Conservation (phyloP, 2,797 vertebrate genomes). For the Helostoma temminkii region DNA sequence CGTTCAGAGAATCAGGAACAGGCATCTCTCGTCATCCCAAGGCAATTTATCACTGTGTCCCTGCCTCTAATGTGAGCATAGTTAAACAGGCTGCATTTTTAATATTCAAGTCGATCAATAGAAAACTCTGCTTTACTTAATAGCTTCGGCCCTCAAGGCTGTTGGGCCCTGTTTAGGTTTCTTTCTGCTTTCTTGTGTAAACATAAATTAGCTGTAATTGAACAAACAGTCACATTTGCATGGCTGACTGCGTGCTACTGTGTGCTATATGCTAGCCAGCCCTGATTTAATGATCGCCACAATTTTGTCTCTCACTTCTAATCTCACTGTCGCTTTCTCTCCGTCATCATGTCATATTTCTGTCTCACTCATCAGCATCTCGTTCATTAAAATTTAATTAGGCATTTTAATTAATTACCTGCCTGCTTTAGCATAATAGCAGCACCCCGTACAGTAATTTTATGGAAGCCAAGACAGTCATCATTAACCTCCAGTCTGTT, state of each 20-base stretch:
- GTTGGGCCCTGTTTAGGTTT: constrained; percentile 67
- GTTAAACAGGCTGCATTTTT: constrained; percentile 75
- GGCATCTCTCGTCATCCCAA: constrained; percentile 58
- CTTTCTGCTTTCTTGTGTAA: constrained; percentile 71
- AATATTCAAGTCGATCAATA: constrained; percentile 77
- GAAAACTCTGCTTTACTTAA: constrained; percentile 71
- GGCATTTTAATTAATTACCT: constrained; percentile 67
- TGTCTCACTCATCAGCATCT: constrained; percentile 48
- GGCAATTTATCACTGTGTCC: constrained; percentile 69
- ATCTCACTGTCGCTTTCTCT: constrained; percentile 43
- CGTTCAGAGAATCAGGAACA: constrained; percentile 42
- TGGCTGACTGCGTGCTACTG: constrained; percentile 42
- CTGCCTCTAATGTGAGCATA: constrained; percentile 63
- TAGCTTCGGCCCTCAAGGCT: constrained; percentile 71
- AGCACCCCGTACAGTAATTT: constrained; percentile 39
- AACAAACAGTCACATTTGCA: constrained; percentile 71
- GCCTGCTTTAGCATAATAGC: constrained; percentile 63
- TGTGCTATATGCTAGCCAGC: constrained; percentile 35
- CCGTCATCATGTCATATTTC: constrained; percentile 51
- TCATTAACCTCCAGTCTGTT: constrained; percentile 54
- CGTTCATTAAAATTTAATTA: constrained; percentile 68
- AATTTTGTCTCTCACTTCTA: constrained; percentile 34
- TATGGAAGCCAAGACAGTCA: constrained; percentile 33
- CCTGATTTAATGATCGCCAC: constrained; percentile 40
- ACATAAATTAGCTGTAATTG: constrained; percentile 77